These are phyloP conservation scores for Eclectus roratus DNA, from an alignment of 2,113 vertebrate genomes.

Conservation along the genomic window DNA sequence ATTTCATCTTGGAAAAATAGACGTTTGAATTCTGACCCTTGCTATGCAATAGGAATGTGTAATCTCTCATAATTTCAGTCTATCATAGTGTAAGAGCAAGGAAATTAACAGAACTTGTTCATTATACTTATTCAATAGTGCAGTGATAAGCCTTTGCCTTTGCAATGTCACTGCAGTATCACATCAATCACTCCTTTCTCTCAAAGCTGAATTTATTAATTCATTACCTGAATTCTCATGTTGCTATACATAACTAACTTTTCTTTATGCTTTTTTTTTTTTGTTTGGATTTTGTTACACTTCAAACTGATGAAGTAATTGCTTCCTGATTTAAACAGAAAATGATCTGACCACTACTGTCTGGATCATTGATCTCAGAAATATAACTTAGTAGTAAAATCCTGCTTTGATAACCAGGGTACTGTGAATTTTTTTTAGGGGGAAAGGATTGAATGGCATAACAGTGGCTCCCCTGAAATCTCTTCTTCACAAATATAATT, in stretches of 20 bases:
- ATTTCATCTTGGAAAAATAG: not conserved
- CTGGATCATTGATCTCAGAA: not conserved
- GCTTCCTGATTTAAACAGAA: not conserved
- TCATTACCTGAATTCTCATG: not conserved
- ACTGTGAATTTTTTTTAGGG: accelerated
- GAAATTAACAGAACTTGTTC: not conserved
- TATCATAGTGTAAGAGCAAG: not conserved
- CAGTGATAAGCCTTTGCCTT: not conserved
- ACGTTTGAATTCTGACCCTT: not conserved
- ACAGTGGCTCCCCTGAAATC: not conserved
- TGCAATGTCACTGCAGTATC: not conserved
- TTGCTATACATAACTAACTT: not conserved
- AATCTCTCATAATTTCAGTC: not conserved
- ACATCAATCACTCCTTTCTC: not conserved
- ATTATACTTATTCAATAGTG: not conserved
- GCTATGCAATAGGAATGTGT: not conserved
- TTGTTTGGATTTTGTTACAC: not conserved
- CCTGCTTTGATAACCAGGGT: not conserved
- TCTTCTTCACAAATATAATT: not conserved
- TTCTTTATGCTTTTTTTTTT: not conserved
- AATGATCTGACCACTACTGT: not conserved
- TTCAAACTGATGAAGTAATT: not conserved
- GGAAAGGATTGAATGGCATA: accelerated
- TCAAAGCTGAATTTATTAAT: not conserved
- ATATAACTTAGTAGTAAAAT: not conserved